Percentiles rank a stretch among this genome's conserved stretches.
Evolutionary conservation across 2,888 invertebrate species (phyloP).

Genomic region (Eupithecia subumbrata): DNA sequence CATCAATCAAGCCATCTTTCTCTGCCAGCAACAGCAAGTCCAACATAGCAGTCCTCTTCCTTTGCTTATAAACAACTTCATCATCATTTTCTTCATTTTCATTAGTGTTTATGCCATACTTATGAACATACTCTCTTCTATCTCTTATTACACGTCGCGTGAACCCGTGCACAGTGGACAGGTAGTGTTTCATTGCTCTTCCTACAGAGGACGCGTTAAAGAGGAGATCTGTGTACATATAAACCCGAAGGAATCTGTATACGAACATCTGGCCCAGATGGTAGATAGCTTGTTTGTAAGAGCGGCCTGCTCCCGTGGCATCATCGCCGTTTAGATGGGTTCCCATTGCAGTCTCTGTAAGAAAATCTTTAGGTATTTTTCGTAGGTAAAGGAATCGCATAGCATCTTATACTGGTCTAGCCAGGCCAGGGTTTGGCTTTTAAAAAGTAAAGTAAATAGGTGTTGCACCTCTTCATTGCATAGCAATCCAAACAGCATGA

Average conservation of each 20-base stretch:
- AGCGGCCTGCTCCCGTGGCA: conserved; percentile 62
- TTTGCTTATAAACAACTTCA: conserved; percentile 60
- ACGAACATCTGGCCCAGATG: conserved; percentile 64
- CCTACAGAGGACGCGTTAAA: conserved; percentile 81
- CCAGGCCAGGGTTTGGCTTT: background rate
- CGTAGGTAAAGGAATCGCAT: background rate
- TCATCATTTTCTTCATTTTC: conserved; percentile 43
- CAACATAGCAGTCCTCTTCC: conserved; percentile 79
- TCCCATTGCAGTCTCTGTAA: conserved; percentile 87
- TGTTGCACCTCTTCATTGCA: no score
- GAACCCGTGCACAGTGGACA: conserved; percentile 70
- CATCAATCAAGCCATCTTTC: conserved; percentile 75
- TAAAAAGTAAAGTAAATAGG: no score
- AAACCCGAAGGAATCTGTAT: conserved; percentile 77
- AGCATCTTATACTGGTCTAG: background rate
- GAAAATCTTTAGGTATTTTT: background rate
- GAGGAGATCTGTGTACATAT: conserved; percentile 81
- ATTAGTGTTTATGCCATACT: conserved; percentile 38
- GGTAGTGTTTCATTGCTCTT: conserved; percentile 66
- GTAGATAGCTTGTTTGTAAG: conserved; percentile 84
- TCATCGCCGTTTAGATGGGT: conserved; percentile 78
- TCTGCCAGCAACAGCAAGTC: conserved; percentile 82
- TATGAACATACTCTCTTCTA: conserved; percentile 47
- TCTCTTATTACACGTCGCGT: conserved; percentile 70
- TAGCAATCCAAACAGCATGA: no score